These are phyloP conservation scores for Thymelicus sylvestris DNA, from an alignment of 2,888 invertebrate genomes.

Conservation along the genomic window DNA sequence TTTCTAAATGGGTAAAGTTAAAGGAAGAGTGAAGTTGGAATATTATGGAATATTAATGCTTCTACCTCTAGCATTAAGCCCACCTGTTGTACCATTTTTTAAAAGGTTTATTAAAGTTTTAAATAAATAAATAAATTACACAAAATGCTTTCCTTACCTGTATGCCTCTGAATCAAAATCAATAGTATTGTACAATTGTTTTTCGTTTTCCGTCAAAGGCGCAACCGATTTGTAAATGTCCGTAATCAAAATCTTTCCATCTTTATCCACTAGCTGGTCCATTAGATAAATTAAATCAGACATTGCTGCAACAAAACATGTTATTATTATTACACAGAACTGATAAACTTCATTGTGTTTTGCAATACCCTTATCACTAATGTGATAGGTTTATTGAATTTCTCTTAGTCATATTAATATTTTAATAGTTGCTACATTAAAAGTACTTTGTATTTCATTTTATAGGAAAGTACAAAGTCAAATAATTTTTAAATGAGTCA, in stretches of 20 bases:
- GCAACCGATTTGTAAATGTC: slow-evolving; percentile 93
- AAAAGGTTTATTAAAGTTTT: too few species aligned
- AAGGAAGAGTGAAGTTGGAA: too few species aligned
- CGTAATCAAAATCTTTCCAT: slow-evolving; percentile 94
- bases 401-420: neutral
- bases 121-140: too few species aligned
- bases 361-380: slow-evolving; percentile 5
- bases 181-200: slow-evolving; percentile 90
- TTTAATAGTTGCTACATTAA: too few species aligned
- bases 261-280: slow-evolving; percentile 92
- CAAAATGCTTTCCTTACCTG: slow-evolving; percentile 67
- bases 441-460: too few species aligned
- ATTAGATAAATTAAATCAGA: slow-evolving; percentile 95
- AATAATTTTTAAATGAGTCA: neutral
- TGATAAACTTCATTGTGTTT: slow-evolving; percentile 14
- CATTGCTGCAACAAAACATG: slow-evolving; percentile 86
- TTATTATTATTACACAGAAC: slow-evolving; percentile 16
- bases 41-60: too few species aligned
- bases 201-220: slow-evolving; percentile 88
- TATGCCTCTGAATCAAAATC: slow-evolving; percentile 94
- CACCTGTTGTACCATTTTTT: too few species aligned
- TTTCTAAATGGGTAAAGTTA: too few species aligned
- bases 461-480: neutral
- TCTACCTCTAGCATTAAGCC: too few species aligned
- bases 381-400: slow-evolving; percentile 7